Evolutionary conservation across 2,888 invertebrate species (phyloP).

Genomic region (Drosophila conformis): DNA sequence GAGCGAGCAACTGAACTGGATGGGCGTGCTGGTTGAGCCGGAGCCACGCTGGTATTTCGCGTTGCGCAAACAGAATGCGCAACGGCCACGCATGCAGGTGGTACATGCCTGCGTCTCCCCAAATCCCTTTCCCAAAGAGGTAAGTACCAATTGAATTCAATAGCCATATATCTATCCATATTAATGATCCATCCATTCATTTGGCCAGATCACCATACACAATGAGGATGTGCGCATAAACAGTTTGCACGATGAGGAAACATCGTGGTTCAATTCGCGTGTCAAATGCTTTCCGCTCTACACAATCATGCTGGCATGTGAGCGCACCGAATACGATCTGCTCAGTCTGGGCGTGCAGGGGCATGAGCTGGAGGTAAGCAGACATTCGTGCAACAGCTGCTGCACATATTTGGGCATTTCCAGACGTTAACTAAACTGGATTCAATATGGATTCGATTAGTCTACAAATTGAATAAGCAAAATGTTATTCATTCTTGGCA

Average conservation of each 20-base stretch:
- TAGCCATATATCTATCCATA: background rate
- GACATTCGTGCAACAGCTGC: background rate
- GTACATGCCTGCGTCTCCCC: conserved; percentile 93
- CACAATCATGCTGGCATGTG: conserved; percentile 91
- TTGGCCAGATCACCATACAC: conserved; percentile 85
- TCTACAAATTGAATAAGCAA: background rate
- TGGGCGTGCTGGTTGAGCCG: conserved; percentile 91
- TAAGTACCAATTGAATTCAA: conserved; percentile 70
- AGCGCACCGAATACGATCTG: conserved; percentile 89
- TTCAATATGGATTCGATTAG: background rate
- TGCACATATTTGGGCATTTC: conserved; percentile 4
- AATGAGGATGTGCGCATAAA: conserved; percentile 86
- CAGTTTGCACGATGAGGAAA: conserved; percentile 86
- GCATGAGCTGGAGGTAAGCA: conserved; percentile 84
- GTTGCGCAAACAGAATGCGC: conserved; percentile 87
- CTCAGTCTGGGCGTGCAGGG: conserved; percentile 87
- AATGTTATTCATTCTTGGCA: background rate
- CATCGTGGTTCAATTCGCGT: conserved; percentile 88
- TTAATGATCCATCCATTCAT: conserved; percentile 10
- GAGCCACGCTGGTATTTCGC: conserved; percentile 91
- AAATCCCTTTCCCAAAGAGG: conserved; percentile 91
- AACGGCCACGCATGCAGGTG: conserved; percentile 87
- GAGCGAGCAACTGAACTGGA: conserved; percentile 90
- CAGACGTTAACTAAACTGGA: background rate
- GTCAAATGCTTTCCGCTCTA: conserved; percentile 94